phyloP scores from a whole-genome alignment of 2,113 vertebrate species.

The Serinus canaria region DNA sequence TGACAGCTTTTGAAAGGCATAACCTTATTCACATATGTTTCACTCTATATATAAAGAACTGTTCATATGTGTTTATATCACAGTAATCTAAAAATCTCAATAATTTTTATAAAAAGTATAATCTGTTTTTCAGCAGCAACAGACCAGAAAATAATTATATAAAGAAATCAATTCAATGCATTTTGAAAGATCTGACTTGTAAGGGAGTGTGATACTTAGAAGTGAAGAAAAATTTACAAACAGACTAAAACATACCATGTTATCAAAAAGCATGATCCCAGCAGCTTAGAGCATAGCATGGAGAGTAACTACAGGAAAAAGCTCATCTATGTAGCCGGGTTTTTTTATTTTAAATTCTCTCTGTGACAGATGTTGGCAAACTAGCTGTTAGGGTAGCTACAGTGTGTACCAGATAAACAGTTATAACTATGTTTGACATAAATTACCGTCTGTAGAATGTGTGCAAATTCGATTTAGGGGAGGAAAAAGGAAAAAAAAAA shows the following conservation, averaged over 20 bases:
- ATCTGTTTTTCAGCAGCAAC: background rate
- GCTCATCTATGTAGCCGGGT: background rate
- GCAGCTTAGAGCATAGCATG: background rate
- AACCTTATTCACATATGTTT: background rate
- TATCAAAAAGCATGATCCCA: background rate
- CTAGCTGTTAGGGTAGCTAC: background rate
- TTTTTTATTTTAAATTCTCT: background rate
- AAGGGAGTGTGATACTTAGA: background rate
- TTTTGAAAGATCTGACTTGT: background rate
- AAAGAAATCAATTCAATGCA: background rate
- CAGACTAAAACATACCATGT: background rate
- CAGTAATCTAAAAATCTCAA: background rate
- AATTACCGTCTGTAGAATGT: background rate
- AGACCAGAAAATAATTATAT: background rate
- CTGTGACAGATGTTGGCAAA: background rate
- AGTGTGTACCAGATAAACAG: background rate
- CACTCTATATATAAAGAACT: background rate
- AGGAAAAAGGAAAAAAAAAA: too few relatives aligned
- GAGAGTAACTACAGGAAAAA: background rate
- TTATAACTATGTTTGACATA: background rate
- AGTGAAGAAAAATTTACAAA: background rate
- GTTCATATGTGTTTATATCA: background rate
- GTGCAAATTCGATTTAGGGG: constrained; percentile 1
- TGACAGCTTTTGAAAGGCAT: background rate
- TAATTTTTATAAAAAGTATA: background rate